Conservation (phyloP, 2,888 invertebrate genomes). For the Galeopsomyia nigrocyanea region DNA sequence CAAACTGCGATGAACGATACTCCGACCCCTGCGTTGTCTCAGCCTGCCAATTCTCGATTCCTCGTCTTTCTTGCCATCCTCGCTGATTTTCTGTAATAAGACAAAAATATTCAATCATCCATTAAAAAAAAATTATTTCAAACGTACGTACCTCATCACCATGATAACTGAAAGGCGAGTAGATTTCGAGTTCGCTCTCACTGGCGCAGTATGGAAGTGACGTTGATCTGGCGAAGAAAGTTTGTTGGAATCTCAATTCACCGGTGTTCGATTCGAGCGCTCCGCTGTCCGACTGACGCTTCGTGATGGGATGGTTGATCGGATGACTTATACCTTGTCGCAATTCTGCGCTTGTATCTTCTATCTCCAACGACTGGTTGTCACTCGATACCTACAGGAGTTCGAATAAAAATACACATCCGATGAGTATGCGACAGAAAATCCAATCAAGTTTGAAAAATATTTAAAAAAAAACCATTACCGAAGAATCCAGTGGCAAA, state of each 20-base stretch:
- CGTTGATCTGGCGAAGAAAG: constrained; percentile 73
- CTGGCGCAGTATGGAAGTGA: constrained; percentile 87
- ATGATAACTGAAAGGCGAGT: constrained; percentile 85
- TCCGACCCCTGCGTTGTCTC: constrained; percentile 83
- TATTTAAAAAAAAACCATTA: too few relatives aligned
- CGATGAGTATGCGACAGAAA: too few relatives aligned
- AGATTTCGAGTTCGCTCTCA: constrained; percentile 87
- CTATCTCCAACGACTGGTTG: constrained; percentile 71
- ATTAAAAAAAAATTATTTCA: not conserved
- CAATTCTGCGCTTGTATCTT: constrained; percentile 73
- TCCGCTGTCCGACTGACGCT: constrained; percentile 71
- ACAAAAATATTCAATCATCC: not conserved
- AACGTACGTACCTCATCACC: constrained; percentile 71
- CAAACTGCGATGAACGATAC: constrained; percentile 86
- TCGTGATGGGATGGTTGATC: constrained; percentile 64
- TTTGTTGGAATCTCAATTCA: constrained; percentile 75
- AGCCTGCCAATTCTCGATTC: constrained; percentile 71
- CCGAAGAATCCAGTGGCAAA: too few relatives aligned
- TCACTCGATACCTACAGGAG: constrained; percentile 70
- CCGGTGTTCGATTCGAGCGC: constrained; percentile 70
- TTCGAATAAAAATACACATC: too few relatives aligned
- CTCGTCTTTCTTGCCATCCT: constrained; percentile 70
- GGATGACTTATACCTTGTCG: constrained; percentile 60
- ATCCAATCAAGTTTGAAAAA: too few relatives aligned
- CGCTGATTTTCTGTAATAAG: constrained; percentile 69